phyloP scores from a whole-genome alignment of 1,140 invertebrate species.

The Drosophila sproati region DNA sequence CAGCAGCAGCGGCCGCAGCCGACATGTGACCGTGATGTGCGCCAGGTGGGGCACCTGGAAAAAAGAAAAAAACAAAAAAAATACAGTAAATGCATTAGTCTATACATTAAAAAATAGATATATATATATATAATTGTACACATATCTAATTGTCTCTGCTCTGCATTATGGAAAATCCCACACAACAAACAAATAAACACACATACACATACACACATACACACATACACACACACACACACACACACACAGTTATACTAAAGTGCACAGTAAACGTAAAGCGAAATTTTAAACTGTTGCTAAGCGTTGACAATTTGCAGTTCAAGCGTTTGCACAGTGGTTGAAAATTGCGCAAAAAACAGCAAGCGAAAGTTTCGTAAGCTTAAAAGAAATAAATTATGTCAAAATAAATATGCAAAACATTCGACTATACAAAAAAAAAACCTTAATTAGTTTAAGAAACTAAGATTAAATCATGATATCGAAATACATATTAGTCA shows the following conservation, averaged over 20 bases:
- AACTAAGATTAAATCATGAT: too few species aligned
- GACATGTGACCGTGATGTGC: slow-evolving; percentile 61
- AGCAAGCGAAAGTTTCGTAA: slow-evolving; percentile 8
- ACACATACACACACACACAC: slow-evolving; percentile 4
- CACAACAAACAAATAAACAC: slow-evolving; percentile 30
- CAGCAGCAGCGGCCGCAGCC: slow-evolving; percentile 21
- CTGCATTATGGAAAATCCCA: slow-evolving; percentile 70
- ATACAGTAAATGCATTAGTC: slow-evolving; percentile 52
- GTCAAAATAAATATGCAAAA: too few species aligned
- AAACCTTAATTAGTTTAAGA: too few species aligned
- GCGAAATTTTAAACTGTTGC: slow-evolving; percentile 69
- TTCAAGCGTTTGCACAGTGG: slow-evolving; percentile 45
- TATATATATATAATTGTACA: slow-evolving; percentile 7
- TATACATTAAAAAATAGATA: slow-evolving; percentile 4
- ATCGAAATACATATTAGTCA: too few species aligned
- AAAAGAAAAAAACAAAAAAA: slow-evolving; percentile 8
- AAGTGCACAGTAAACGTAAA: slow-evolving; percentile 42
- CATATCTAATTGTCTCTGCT: slow-evolving; percentile 57
- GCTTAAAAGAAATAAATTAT: background rate
- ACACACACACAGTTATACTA: background rate
- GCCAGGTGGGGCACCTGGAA: slow-evolving; percentile 69
- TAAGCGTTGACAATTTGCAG: slow-evolving; percentile 77
- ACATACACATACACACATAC: background rate
- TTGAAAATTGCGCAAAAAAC: background rate
- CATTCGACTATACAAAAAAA: too few species aligned